Evolutionary conservation across 2,888 invertebrate species (phyloP).

Genomic region (Drosophila differens): DNA sequence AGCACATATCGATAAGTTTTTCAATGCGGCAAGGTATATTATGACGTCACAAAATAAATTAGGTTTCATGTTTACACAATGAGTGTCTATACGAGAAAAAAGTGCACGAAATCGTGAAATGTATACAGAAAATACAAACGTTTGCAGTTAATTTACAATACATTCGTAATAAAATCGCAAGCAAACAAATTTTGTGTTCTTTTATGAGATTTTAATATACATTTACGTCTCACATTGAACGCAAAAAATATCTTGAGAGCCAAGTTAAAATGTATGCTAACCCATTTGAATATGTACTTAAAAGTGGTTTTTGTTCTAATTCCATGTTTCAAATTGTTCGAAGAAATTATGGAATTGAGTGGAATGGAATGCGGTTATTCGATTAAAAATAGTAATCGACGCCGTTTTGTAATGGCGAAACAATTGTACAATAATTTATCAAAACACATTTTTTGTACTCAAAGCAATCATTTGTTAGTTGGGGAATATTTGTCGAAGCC

Average conservation of each 20-base stretch:
- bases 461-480: neutral
- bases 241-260: neutral
- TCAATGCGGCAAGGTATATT: neutral
- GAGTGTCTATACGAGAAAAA: neutral
- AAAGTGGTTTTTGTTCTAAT: neutral
- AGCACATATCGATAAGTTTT: neutral
- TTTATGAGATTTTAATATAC: neutral
- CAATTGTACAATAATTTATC: neutral
- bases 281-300: neutral
- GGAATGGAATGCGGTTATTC: neutral
- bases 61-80: neutral
- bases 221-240: neutral
- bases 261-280: neutral
- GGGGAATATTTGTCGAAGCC: neutral
- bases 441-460: neutral
- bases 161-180: neutral
- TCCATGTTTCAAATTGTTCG: neutral
- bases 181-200: neutral
- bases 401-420: conserved; percentile 2
- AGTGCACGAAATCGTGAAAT: neutral
- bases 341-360: neutral
- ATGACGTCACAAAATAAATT: neutral
- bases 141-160: neutral
- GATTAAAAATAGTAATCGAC: conserved; percentile 1
- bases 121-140: neutral